phyloP scores from a whole-genome alignment of 2,888 invertebrate genomes.

The Alloscopus bannaensis region DNA sequence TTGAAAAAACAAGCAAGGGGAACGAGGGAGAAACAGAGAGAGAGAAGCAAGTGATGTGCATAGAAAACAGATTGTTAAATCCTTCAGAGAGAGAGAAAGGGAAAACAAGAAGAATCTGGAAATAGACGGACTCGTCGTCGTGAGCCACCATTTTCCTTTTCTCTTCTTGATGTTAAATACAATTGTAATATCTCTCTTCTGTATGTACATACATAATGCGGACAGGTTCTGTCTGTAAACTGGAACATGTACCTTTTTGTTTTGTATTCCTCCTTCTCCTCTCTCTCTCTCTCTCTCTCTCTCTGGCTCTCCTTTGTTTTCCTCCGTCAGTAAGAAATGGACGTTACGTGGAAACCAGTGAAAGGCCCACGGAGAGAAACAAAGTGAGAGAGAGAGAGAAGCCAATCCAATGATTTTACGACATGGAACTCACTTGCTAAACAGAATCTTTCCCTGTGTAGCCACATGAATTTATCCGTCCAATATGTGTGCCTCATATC shows the following conservation, averaged over 20 bases:
- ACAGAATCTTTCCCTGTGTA: not conserved
- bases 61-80: constrained; percentile 28
- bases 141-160: constrained; percentile 39
- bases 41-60: constrained; percentile 22
- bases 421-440: constrained; percentile 24
- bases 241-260: not conserved
- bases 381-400: constrained; percentile 39
- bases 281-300: not conserved
- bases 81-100: constrained; percentile 6
- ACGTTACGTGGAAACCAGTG: constrained; percentile 1
- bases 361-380: constrained; percentile 20
- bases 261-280: not conserved
- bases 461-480: constrained; percentile 21
- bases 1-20: not conserved
- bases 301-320: not conserved
- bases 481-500: no score
- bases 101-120: not conserved
- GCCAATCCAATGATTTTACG: constrained; percentile 28
- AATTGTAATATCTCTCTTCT: not conserved
- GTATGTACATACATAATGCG: not conserved
- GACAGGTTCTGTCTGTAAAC: no score
- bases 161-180: constrained; percentile 35
- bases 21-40: not conserved
- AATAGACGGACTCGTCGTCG: not conserved
- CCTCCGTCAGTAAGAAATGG: constrained; percentile 9